These are phyloP conservation scores for Pipistrellus pipistrellus DNA, from an alignment of 2,797 vertebrate species.

Conservation along the genomic window DNA sequence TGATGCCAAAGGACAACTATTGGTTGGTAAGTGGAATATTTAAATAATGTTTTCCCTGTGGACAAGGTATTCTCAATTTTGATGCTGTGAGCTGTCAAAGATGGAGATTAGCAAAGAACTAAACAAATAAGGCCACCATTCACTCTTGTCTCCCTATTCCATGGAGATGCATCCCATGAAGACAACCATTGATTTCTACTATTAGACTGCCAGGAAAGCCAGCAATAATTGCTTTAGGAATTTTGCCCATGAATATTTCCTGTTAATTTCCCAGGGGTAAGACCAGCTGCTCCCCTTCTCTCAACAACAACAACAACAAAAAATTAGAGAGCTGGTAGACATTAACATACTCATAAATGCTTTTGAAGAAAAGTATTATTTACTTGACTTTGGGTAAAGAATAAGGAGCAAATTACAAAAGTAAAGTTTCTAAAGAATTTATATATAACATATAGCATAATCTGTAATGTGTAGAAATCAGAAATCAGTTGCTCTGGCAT, in stretches of 20 bases:
- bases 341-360: conserved; percentile 68
- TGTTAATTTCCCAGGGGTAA: conserved; percentile 77
- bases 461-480: conserved; percentile 52
- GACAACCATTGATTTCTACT: conserved; percentile 81
- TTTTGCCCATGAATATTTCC: conserved; percentile 73
- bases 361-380: conserved; percentile 62
- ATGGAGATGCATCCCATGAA: conserved; percentile 69
- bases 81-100: conserved; percentile 50
- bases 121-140: conserved; percentile 51
- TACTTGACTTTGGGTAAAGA: conserved; percentile 50
- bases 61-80: not conserved
- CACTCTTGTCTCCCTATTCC: conserved; percentile 52
- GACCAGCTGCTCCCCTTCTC: conserved; percentile 70
- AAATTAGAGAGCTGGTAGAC: conserved; percentile 70
- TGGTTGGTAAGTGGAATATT: conserved; percentile 49
- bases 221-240: conserved; percentile 75
- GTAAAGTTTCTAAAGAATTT: conserved; percentile 40
- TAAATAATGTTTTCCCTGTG: conserved; percentile 61
- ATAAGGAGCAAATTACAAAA: conserved; percentile 4
- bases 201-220: conserved; percentile 58
- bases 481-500: not conserved
- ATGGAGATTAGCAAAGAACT: not conserved
- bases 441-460: not conserved
- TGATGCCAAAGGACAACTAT: conserved; percentile 13
- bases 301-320: conserved; percentile 53